Percentiles rank a stretch among this genome's conserved stretches.
These are phyloP conservation scores for Wasmannia auropunctata DNA, from an alignment of 1,140 invertebrate genomes.

Conservation along the genomic window DNA sequence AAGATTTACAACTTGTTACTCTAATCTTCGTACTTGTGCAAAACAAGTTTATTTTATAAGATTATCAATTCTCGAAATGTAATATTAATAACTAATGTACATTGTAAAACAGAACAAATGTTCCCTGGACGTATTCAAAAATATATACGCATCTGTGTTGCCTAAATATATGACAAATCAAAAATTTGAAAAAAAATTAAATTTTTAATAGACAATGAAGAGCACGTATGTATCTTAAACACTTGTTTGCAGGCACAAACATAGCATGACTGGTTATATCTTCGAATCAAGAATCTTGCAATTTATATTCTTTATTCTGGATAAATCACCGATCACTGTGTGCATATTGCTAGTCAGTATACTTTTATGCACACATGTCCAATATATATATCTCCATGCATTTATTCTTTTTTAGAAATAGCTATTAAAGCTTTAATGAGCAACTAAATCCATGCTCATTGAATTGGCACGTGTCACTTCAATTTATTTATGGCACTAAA, in stretches of 20 bases:
- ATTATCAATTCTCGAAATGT: conserved; percentile 22
- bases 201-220: conserved; percentile 36
- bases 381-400: background rate
- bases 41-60: conserved; percentile 20
- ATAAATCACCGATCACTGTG: background rate
- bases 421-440: conserved; percentile 1
- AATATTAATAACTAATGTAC: no score
- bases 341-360: background rate
- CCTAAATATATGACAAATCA: conserved; percentile 5
- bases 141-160: background rate
- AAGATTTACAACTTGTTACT: conserved; percentile 34
- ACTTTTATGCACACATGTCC: background rate
- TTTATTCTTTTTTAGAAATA: conserved; percentile 12
- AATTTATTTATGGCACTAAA: conserved; percentile 58
- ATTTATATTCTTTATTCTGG: background rate
- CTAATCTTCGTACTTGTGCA: conserved; percentile 28
- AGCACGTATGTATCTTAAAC: background rate
- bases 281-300: background rate
- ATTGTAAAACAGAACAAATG: background rate
- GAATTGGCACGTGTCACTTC: conserved; percentile 45
- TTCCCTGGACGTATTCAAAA: background rate
- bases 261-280: background rate
- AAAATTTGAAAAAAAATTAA: conserved; percentile 11
- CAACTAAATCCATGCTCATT: conserved; percentile 33
- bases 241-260: background rate